These are phyloP conservation scores for Bedellia somnulentella DNA, from an alignment of 2,888 invertebrate species.

Conservation along the genomic window DNA sequence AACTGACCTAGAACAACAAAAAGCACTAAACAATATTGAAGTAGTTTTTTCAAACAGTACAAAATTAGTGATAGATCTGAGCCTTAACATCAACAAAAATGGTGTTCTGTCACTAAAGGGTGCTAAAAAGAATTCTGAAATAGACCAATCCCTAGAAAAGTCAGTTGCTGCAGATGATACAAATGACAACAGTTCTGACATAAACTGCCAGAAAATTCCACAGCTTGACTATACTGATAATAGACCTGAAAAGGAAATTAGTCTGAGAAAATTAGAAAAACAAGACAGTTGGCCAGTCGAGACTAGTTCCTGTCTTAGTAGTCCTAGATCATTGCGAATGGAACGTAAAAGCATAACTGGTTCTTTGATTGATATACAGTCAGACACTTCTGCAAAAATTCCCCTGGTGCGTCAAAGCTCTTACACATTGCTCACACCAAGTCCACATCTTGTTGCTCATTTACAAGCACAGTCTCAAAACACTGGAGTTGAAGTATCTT, in stretches of 20 bases:
- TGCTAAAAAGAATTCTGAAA: no score
- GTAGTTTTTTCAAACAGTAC: conserved; percentile 11
- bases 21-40: background rate
- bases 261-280: background rate
- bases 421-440: conserved; percentile 76
- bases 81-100: conserved; percentile 25
- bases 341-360: conserved; percentile 21
- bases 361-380: conserved; percentile 45
- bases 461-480: conserved; percentile 53
- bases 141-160: background rate
- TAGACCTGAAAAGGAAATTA: background rate
- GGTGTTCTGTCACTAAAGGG: conserved; percentile 3
- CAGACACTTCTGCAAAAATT: conserved; percentile 19
- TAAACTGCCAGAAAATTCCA: background rate
- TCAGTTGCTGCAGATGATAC: background rate
- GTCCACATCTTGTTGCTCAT: conserved; percentile 71
- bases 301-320: background rate
- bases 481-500: conserved; percentile 43
- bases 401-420: conserved; percentile 72
- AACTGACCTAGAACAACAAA: background rate
- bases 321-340: background rate
- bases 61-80: conserved; percentile 30
- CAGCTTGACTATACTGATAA: no score
- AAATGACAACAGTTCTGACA: background rate
- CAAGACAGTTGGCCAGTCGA: background rate